phyloP scores from a whole-genome alignment of 2,888 invertebrate genomes.

The Zonitis immaculata region DNA sequence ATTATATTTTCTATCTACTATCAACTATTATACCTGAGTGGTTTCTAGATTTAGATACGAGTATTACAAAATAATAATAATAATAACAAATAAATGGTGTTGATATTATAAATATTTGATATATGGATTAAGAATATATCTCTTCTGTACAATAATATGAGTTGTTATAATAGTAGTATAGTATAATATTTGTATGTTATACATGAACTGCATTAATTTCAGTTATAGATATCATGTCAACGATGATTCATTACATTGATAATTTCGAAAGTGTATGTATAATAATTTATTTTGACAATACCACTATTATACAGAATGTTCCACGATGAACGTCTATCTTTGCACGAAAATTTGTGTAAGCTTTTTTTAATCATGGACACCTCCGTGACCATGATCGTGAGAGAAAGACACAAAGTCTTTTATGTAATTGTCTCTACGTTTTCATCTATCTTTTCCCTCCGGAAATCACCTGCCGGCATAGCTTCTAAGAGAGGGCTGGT shows the following conservation, averaged over 20 bases:
- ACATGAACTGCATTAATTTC: background rate
- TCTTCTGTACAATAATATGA: background rate
- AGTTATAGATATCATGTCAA: background rate
- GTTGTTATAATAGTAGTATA: background rate
- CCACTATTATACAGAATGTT: background rate
- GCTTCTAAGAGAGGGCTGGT: too few relatives aligned
- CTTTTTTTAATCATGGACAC: too few relatives aligned
- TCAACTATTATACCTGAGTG: background rate
- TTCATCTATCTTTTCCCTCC: too few relatives aligned
- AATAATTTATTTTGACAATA: conserved; percentile 1
- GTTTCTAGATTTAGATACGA: background rate
- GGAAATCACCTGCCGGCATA: too few relatives aligned
- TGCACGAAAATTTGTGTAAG: too few relatives aligned
- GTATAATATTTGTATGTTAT: background rate
- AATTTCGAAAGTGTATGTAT: background rate
- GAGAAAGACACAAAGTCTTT: too few relatives aligned
- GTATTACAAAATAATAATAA: background rate
- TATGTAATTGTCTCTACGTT: too few relatives aligned
- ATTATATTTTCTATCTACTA: background rate
- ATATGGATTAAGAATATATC: background rate
- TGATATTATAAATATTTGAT: background rate
- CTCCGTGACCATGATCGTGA: too few relatives aligned
- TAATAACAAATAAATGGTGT: too few relatives aligned
- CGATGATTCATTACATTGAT: background rate
- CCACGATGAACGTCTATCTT: too few relatives aligned